Evolutionary conservation across 2,113 vertebrate species (phyloP).

Genomic region (Stercorarius parasiticus): DNA sequence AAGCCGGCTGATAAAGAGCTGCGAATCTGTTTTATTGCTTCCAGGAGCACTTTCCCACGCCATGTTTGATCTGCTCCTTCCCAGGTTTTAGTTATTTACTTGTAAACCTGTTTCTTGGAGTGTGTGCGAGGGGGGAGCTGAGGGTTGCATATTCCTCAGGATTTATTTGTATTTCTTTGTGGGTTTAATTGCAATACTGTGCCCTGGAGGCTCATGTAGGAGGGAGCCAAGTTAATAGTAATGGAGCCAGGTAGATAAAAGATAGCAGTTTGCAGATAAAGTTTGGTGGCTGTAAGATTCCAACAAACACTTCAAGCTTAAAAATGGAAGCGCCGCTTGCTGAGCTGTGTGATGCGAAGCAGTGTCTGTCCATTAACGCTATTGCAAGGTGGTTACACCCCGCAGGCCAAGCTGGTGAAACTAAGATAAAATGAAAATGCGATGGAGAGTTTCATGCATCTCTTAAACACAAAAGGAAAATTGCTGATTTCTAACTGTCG

Average conservation of each 20-base stretch:
- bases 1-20: accelerated
- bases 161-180: conserved; percentile 25
- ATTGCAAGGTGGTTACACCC: not conserved
- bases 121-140: not conserved
- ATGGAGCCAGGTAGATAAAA: not conserved
- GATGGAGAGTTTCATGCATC: not conserved
- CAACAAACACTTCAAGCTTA: not conserved
- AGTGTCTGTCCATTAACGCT: not conserved
- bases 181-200: conserved; percentile 21
- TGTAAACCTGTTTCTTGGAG: not conserved
- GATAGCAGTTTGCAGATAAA: not conserved
- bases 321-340: not conserved
- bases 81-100: not conserved
- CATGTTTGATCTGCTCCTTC: not conserved
- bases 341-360: not conserved
- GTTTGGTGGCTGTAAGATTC: not conserved
- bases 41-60: not conserved
- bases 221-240: not conserved
- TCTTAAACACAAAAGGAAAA: not conserved
- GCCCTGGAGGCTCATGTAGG: conserved; percentile 31
- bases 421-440: not conserved
- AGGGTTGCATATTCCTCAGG: not conserved
- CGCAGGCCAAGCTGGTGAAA: not conserved
- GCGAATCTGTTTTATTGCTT: accelerated
- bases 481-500: conserved; percentile 11